phyloP scores from a whole-genome alignment of 2,888 invertebrate genomes.

The Drosophila anomelani region DNA sequence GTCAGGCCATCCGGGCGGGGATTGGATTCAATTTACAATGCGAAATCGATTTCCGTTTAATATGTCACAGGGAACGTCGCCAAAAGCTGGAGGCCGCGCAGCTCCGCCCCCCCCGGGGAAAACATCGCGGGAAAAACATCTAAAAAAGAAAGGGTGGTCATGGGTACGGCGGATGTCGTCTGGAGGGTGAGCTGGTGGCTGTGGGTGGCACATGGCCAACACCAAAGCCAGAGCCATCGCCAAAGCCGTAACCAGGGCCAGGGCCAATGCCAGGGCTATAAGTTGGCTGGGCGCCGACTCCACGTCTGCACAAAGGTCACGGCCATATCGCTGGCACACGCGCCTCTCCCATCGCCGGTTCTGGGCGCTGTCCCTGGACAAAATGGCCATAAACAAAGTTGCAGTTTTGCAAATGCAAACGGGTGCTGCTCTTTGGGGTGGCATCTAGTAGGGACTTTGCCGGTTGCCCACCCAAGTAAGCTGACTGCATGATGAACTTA shows the following conservation, averaged over 20 bases:
- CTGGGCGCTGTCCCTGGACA: slow-evolving; percentile 30
- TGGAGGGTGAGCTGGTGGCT: background rate
- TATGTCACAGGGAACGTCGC: slow-evolving; percentile 56
- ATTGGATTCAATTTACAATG: slow-evolving; percentile 63
- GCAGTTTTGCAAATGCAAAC: slow-evolving; percentile 42
- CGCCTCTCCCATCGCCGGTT: slow-evolving; percentile 16
- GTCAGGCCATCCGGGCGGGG: slow-evolving; percentile 29
- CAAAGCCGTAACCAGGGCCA: slow-evolving; percentile 19
- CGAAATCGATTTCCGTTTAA: slow-evolving; percentile 74
- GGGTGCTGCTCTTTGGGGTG: slow-evolving; percentile 2
- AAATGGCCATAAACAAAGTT: slow-evolving; percentile 52
- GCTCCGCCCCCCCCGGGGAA: slow-evolving; percentile 26
- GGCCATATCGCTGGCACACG: slow-evolving; percentile 54
- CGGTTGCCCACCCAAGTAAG: slow-evolving; percentile 9
- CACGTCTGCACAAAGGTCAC: slow-evolving; percentile 72
- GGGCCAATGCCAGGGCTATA: slow-evolving; percentile 28
- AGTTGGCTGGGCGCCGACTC: slow-evolving; percentile 72
- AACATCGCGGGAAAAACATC: slow-evolving; percentile 25
- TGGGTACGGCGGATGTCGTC: slow-evolving; percentile 6
- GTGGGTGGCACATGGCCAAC: slow-evolving; percentile 18
- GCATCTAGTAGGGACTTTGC: slow-evolving; percentile 4
- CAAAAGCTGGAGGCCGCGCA: slow-evolving; percentile 42
- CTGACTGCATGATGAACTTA: slow-evolving; percentile 12
- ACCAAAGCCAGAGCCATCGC: background rate
- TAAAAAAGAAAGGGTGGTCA: slow-evolving; percentile 1